Evolutionary conservation across 2,888 invertebrate species (phyloP).

Genomic region (Scotopteryx bipunctaria): DNA sequence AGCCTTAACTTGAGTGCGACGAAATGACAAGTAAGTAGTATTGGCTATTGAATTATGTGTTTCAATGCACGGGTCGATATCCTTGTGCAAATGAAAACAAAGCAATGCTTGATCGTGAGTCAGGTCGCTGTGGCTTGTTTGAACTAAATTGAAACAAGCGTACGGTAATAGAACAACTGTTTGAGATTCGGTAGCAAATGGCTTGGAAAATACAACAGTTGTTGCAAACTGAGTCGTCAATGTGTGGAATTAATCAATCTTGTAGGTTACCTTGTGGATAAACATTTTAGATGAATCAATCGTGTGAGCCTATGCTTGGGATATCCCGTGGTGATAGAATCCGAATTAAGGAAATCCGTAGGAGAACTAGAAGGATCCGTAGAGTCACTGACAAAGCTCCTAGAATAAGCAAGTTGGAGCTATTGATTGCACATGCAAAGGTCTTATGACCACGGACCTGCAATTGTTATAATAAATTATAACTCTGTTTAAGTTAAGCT

Average conservation of each 20-base stretch:
- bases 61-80: slow-evolving; percentile 31
- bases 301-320: too few species aligned
- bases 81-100: slow-evolving; percentile 34
- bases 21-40: too few species aligned
- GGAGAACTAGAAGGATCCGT: too few species aligned
- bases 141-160: slow-evolving; percentile 13
- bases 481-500: too few species aligned
- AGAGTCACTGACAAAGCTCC: too few species aligned
- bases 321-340: too few species aligned
- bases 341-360: too few species aligned
- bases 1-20: too few species aligned
- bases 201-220: slow-evolving; percentile 16
- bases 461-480: too few species aligned
- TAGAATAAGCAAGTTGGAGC: too few species aligned
- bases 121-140: slow-evolving; percentile 24
- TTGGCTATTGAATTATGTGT: slow-evolving; percentile 15
- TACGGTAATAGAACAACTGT: slow-evolving; percentile 22
- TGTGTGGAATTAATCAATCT: neutral
- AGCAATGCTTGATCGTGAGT: slow-evolving; percentile 32
- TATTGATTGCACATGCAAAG: too few species aligned
- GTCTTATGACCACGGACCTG: too few species aligned
- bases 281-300: neutral
- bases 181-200: slow-evolving; percentile 18
- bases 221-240: neutral
- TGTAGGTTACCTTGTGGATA: neutral